Conservation (phyloP, 2,888 invertebrate genomes). For the Catocala nupta region DNA sequence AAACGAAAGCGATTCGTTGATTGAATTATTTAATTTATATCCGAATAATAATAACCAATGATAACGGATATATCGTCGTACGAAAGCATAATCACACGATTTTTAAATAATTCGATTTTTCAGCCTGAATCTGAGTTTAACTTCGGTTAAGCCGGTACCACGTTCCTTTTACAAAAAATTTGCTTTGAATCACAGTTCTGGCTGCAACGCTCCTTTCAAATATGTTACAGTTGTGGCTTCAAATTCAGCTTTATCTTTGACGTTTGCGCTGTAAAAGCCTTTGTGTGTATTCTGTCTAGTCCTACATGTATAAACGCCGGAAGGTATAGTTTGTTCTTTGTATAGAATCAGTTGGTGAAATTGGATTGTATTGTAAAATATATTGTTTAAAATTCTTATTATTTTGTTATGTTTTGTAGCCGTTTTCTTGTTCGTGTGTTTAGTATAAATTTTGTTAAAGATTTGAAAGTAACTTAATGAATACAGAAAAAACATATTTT, state of each 20-base stretch:
- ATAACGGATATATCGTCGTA: no score
- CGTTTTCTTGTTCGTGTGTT: no score
- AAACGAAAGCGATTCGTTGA: no score
- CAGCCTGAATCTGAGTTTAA: background rate
- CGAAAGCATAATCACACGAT: no score
- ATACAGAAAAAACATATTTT: no score
- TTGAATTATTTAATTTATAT: no score
- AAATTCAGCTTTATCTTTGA: constrained; percentile 26
- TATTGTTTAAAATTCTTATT: background rate
- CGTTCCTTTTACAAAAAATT: constrained; percentile 11
- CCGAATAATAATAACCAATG: no score
- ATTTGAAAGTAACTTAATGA: no score
- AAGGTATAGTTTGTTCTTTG: constrained; percentile 7
- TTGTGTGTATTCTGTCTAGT: constrained; percentile 14
- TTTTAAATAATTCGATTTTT: no score
- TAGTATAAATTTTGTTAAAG: no score
- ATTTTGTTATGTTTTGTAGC: background rate
- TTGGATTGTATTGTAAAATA: background rate
- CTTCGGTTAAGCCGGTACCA: constrained; percentile 23
- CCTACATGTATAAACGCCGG: constrained; percentile 13
- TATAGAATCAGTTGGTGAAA: background rate
- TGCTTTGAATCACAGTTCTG: constrained; percentile 25
- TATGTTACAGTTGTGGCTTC: constrained; percentile 6
- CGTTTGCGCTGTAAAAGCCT: constrained; percentile 15
- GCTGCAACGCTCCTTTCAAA: constrained; percentile 19